Evolutionary conservation across 92 coral and sea anemone genomes (phyloP), one percentile per base, ranked within the genome.

Genomic region (Palythoa caribaeorum): DNA sequence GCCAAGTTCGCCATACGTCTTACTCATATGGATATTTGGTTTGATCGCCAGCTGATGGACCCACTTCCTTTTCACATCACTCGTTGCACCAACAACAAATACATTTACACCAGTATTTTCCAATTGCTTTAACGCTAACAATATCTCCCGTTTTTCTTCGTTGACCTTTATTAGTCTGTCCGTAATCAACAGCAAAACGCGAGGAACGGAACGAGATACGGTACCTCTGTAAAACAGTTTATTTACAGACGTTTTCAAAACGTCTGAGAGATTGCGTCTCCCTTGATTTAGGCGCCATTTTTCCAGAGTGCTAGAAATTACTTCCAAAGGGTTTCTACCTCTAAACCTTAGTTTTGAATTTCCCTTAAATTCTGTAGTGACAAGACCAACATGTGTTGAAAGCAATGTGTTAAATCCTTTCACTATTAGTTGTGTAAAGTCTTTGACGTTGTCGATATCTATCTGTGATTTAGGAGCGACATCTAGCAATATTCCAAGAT

Each of bases 401-500:
- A 73, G 21, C 11, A 73, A 73, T 9, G 39, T 19, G 3, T 19
- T 15, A 19, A 73, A 73, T 7, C 78, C 54, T 14, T 44, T 73
- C 36, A 37, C 11, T 73, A 40, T 44, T 14, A 40, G 17, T 20
- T 44, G 78, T 44, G n/a, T 20, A 73, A 73, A 73, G 78, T 44
- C 54, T 14, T 44, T 73, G 52, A 73, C 28, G 1, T 40, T 73
- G 17, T 37, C 78, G 5, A 7, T 73, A 50, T 44, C 53, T 15
- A 20, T 17, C 47, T 14, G 48, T 16, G 55, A 73, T 5, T 73
- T 39, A 21, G 78, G 78, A 16, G 47, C 37, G 5, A 73, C 48
- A 44, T 73, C 78, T 73, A 73, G 47, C 54, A 73, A 37, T 16
- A 73, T 9, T 44, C 78, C 78, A 19, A 73, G 28, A n/a, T 73